Percentiles rank a stretch among this genome's conserved stretches.
Evolutionary conservation across 2,888 invertebrate species (phyloP).

Genomic region (Agrochola litura): DNA sequence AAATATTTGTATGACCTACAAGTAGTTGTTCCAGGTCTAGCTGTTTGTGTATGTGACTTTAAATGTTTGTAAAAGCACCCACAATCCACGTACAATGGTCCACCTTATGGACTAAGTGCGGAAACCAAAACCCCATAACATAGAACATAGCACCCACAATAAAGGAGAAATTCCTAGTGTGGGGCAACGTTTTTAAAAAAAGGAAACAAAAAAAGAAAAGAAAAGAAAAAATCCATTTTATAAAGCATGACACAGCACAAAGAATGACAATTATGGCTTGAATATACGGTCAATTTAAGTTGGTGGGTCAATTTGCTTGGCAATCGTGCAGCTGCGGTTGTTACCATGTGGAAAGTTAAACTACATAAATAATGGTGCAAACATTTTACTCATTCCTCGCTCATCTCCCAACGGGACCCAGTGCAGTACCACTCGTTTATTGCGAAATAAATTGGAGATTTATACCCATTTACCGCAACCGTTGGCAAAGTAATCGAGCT

Average conservation of each 20-base stretch:
- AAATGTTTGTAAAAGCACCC: no score
- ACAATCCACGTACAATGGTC: no score
- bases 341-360: background rate
- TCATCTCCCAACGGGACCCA: conserved; percentile 49
- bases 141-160: no score
- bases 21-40: no score
- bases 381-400: conserved; percentile 34
- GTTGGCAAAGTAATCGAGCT: conserved; percentile 63
- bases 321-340: background rate
- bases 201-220: no score
- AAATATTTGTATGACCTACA: no score
- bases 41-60: no score
- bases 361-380: conserved; percentile 4
- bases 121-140: no score
- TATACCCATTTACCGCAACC: conserved; percentile 61
- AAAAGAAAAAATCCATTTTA: background rate
- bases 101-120: no score
- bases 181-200: no score
- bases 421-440: conserved; percentile 53
- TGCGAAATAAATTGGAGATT: conserved; percentile 68
- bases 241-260: no score
- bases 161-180: no score
- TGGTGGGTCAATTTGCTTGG: background rate
- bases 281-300: background rate
- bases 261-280: background rate